Conservation (phyloP, 2,797 vertebrate species). For the Lepilemur septentrionalis region DNA sequence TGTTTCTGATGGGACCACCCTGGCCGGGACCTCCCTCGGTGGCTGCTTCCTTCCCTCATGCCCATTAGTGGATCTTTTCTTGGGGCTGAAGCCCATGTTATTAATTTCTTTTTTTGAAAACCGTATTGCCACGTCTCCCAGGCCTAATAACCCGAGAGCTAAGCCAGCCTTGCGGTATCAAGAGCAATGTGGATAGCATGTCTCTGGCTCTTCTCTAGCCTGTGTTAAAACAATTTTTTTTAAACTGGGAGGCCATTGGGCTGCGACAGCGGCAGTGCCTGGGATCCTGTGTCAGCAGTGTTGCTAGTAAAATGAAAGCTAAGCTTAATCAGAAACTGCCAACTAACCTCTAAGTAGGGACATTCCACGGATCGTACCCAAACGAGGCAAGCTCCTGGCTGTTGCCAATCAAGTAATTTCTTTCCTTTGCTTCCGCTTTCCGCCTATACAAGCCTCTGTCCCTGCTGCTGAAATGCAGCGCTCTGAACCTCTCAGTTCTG, state of each 20-base stretch:
- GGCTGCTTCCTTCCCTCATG: neutral
- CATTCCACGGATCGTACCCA: neutral
- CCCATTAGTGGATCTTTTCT: neutral
- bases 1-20: neutral
- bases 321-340: neutral
- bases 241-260: neutral
- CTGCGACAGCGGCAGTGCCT: neutral
- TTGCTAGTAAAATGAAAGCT: neutral
- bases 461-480: neutral
- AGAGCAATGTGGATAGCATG: neutral
- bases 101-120: neutral
- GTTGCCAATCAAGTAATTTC: neutral
- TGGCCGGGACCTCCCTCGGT: neutral
- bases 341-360: neutral
- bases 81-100: neutral
- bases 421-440: neutral
- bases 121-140: neutral
- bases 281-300: neutral
- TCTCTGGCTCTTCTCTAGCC: neutral
- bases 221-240: too few species aligned
- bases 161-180: neutral
- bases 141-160: neutral
- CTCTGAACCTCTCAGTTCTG: neutral
- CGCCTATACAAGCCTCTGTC: neutral
- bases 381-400: neutral